Conservation (phyloP, 2,888 invertebrate species). For the Spicauda simplicius region DNA sequence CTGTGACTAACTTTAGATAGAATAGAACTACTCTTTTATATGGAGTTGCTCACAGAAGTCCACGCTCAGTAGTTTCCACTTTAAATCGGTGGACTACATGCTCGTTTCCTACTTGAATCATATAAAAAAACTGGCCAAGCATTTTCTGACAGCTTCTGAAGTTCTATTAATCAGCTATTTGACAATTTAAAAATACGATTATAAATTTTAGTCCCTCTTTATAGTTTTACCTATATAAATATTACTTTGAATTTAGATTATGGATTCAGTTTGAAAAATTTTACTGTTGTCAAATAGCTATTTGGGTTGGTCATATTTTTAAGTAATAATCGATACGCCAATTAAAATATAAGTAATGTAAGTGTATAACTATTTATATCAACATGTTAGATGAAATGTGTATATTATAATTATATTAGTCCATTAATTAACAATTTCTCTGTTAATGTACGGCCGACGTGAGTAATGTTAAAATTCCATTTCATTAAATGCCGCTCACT, state of each 20-base stretch:
- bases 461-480: not conserved
- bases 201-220: no score
- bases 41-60: no score
- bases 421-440: not conserved
- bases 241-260: no score
- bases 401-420: slow-evolving; percentile 7
- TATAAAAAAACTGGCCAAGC: no score
- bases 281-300: not conserved
- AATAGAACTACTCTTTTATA: no score
- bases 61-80: no score
- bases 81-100: no score
- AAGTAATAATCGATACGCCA: not conserved
- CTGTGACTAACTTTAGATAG: no score
- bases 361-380: not conserved
- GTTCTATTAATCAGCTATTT: not conserved
- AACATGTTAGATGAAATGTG: not conserved
- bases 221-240: no score
- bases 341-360: not conserved
- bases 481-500: no score
- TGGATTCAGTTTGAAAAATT: not conserved
- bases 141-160: not conserved
- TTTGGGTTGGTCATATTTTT: not conserved
- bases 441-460: not conserved
- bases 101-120: no score
- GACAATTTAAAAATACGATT: not conserved